These are phyloP conservation scores for Diogma glabrata DNA, from an alignment of 2,888 invertebrate genomes.

Conservation along the genomic window DNA sequence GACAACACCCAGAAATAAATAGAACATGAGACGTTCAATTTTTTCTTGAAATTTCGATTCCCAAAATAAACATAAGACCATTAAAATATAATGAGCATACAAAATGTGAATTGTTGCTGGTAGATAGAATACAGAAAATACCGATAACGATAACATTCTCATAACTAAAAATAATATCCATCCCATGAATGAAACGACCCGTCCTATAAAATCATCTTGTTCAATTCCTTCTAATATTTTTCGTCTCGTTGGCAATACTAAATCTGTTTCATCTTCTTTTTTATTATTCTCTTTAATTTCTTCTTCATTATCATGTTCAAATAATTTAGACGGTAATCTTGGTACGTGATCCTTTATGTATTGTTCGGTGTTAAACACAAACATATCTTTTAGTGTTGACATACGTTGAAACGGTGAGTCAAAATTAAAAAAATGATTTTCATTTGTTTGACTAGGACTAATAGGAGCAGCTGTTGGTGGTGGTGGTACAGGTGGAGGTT, in stretches of 20 bases:
- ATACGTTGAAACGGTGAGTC: slow-evolving; percentile 22
- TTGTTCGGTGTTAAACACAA: slow-evolving; percentile 45
- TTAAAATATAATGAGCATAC: slow-evolving; percentile 50
- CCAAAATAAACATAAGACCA: slow-evolving; percentile 50
- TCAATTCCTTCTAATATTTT: slow-evolving; percentile 52
- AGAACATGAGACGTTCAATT: slow-evolving; percentile 46
- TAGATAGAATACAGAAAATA: slow-evolving; percentile 56
- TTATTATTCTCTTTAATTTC: background rate
- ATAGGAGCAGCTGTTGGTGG: slow-evolving; percentile 21
- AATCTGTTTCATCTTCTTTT: slow-evolving; percentile 27
- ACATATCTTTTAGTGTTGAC: slow-evolving; percentile 33
- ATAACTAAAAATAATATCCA: slow-evolving; percentile 67
- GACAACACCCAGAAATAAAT: slow-evolving; percentile 58
- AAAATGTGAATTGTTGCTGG: slow-evolving; percentile 47
- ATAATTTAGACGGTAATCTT: slow-evolving; percentile 29
- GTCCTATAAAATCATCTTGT: slow-evolving; percentile 61
- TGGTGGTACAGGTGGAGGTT: slow-evolving; percentile 41
- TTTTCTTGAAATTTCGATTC: slow-evolving; percentile 45
- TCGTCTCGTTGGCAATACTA: slow-evolving; percentile 36
- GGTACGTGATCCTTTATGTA: slow-evolving; percentile 42
- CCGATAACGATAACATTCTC: slow-evolving; percentile 55
- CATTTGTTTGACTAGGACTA: background rate
- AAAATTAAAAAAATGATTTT: slow-evolving; percentile 13
- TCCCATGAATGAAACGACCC: slow-evolving; percentile 56
- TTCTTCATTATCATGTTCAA: background rate